Base-by-base conservation (phyloP, 2,113 vertebrate genomes). In the Piaya cayana region DNA sequence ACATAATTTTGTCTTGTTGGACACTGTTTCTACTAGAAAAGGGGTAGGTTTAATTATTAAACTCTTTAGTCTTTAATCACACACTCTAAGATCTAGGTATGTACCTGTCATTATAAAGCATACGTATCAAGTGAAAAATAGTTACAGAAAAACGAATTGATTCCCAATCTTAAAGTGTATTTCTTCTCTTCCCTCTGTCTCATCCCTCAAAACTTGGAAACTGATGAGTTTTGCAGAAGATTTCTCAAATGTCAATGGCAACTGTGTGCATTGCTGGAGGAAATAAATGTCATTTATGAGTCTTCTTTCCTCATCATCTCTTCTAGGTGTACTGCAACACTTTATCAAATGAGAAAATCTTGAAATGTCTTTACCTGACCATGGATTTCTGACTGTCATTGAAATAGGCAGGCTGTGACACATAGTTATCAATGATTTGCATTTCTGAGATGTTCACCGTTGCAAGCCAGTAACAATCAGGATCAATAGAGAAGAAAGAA, bases 211-310 rank as follows among this genome's bases (percentile, higher is more conserved):
- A 85, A 82, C 53, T 37, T 12, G 6, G 58, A 81, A 92, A 39
- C 20, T 88, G 63, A 95, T 92, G 75, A 63, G 42, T 88, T 94
- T 94, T 94, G 63, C 92, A 95, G 89, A 72, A 39, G 16, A 62
- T 29, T 80, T 77, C 55, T 13, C 36, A 88, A 19, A 36, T 67
- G 34, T 78, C 59, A 76, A 6, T 1, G 18, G 42, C 26, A 91
- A 34, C 32, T 8, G 34, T 55, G 47, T 3, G 3, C 58, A 42
- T 2, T 69, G 60, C 39, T 77, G 60, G 32, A 45, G 86, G 9
- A 80, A 91, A 77, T 27, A 21, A 65, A 6, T 13, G 29, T 10
- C 39, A 30, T 55, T 72, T 65, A 36, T 27, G 39, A 42, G 53
- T 12, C 60, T 50, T 32, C 42, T 50, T 58, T 25, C 34, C 15